phyloP scores from a whole-genome alignment of 1,140 invertebrate species.

The Colletes gigas region DNA sequence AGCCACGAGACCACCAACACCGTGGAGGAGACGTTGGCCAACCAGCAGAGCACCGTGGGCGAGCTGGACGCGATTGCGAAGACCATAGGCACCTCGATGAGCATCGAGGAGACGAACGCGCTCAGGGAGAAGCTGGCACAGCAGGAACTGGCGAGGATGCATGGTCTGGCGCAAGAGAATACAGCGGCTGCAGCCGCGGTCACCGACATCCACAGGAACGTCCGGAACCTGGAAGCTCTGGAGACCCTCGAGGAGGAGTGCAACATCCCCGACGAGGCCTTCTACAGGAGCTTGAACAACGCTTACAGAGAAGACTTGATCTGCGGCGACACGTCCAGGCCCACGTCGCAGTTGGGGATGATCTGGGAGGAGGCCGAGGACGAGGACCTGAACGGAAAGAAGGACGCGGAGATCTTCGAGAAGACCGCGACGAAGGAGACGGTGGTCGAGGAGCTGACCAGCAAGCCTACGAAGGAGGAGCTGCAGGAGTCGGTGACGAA shows the following conservation, averaged over 20 bases:
- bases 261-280: conserved; percentile 89
- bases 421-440: conserved; percentile 70
- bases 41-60: conserved; percentile 70
- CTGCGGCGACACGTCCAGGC: conserved; percentile 84
- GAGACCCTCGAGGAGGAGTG: conserved; percentile 81
- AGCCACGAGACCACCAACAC: conserved; percentile 69
- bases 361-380: conserved; percentile 88
- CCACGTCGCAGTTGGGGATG: conserved; percentile 88
- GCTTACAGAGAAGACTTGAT: conserved; percentile 91
- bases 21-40: conserved; percentile 67
- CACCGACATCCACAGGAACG: conserved; percentile 75
- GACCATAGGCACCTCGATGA: conserved; percentile 74
- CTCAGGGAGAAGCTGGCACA: conserved; percentile 75
- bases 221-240: conserved; percentile 80
- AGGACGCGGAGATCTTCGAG: conserved; percentile 72
- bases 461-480: conserved; percentile 75
- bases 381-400: conserved; percentile 78
- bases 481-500: conserved; percentile 76
- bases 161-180: conserved; percentile 73
- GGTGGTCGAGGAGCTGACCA: conserved; percentile 70
- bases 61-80: conserved; percentile 77
- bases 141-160: conserved; percentile 77
- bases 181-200: conserved; percentile 74
- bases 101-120: conserved; percentile 75
- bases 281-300: conserved; percentile 93